Evolutionary conservation across 37 sponge, comb jelly and placozoan species (phyloP).

Genomic region (Aphrocallistes beatrix): DNA sequence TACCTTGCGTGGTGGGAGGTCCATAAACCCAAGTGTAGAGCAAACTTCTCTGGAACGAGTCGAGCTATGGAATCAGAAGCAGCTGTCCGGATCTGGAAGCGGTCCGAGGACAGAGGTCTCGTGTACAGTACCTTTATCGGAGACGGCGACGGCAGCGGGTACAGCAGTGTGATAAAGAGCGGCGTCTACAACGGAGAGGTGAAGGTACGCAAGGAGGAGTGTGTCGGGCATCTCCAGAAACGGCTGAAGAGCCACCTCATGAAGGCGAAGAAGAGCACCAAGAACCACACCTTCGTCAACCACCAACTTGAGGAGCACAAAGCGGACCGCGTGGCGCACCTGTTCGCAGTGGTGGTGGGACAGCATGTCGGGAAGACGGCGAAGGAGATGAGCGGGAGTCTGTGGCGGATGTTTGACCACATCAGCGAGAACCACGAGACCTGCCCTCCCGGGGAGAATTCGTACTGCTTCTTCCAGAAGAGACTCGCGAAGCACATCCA

Average conservation of each 20-base stretch:
- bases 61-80: not conserved
- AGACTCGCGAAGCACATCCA: not conserved
- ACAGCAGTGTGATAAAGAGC: not conserved
- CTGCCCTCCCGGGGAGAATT: not conserved
- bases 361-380: not conserved
- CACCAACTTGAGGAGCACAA: not conserved
- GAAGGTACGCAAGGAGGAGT: not conserved
- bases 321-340: not conserved
- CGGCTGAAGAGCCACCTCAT: not conserved
- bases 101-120: not conserved
- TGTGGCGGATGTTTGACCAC: not conserved
- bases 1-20: not conserved
- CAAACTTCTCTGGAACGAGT: not conserved
- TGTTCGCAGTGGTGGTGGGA: not conserved
- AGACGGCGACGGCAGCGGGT: conserved; percentile 10
- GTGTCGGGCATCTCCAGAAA: not conserved
- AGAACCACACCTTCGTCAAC: not conserved
- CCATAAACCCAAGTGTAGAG: not conserved
- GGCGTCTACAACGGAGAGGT: conserved; percentile 11
- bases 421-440: not conserved
- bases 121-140: not conserved
- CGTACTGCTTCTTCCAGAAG: not conserved
- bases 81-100: not conserved
- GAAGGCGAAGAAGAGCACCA: not conserved
- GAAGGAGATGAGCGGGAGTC: not conserved